These are phyloP conservation scores for Boulengeromyrus knoepffleri DNA, from an alignment of 2,113 vertebrate species.

Conservation along the genomic window DNA sequence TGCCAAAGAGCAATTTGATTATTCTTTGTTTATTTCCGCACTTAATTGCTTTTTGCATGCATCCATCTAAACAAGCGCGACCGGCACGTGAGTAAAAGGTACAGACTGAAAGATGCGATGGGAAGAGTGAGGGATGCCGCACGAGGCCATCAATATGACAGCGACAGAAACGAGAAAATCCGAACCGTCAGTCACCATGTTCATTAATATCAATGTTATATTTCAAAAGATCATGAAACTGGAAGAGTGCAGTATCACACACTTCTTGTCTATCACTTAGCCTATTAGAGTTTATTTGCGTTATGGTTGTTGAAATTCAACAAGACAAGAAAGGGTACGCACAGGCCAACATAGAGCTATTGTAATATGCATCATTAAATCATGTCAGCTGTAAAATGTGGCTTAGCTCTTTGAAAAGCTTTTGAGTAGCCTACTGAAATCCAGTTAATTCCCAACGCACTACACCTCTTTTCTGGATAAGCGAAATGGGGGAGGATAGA, in stretches of 20 bases:
- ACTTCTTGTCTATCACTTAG: not conserved
- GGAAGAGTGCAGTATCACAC: not conserved
- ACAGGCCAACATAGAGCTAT: not conserved
- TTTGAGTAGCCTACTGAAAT: not conserved
- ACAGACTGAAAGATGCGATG: not conserved
- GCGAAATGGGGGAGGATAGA: not conserved
- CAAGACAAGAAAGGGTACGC: not conserved
- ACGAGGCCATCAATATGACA: not conserved
- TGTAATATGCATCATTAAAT: not conserved
- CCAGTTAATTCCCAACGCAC: not conserved
- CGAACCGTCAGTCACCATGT: not conserved
- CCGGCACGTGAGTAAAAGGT: not conserved
- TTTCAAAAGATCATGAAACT: not conserved
- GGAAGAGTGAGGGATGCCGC: not conserved
- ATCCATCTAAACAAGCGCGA: not conserved
- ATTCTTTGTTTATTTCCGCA: not conserved
- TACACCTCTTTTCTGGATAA: not conserved
- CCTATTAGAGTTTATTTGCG: not conserved
- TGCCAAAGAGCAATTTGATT: not conserved
- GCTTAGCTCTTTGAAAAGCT: not conserved
- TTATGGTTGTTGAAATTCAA: not conserved
- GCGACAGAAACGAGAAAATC: not conserved
- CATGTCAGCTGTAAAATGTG: not conserved
- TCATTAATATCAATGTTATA: not conserved
- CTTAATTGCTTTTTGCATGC: not conserved